phyloP scores from a whole-genome alignment of 2,113 vertebrate species.

The Pygoscelis antarcticus region DNA sequence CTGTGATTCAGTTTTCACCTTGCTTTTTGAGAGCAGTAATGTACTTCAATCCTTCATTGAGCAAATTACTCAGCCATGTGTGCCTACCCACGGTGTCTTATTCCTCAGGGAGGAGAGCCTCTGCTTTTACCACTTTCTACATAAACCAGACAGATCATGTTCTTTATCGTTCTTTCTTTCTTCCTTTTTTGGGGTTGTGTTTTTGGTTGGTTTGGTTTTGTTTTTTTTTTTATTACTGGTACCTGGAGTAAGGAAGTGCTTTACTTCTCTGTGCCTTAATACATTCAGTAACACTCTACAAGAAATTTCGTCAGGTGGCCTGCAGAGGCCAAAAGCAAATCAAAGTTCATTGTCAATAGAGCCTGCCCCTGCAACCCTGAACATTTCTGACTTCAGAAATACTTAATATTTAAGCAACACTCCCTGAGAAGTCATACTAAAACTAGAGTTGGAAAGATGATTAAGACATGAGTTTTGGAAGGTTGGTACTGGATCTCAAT shows the following conservation, averaged over 20 bases:
- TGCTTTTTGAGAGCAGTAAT: neutral
- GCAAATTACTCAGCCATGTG: neutral
- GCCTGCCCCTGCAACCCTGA: neutral
- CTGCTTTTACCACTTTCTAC: neutral
- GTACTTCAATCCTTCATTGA: neutral
- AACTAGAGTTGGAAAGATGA: neutral
- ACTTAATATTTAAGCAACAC: neutral
- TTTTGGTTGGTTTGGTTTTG: no score
- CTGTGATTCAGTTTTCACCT: neutral
- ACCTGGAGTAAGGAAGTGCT: neutral
- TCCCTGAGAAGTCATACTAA: neutral
- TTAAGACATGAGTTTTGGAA: neutral
- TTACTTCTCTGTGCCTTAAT: neutral
- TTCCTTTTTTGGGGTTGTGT: rapidly evolving
- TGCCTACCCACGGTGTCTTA: neutral
- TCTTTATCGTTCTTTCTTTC: neutral
- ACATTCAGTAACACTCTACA: neutral
- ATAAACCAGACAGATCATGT: neutral
- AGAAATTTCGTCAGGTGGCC: neutral
- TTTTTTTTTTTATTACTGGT: neutral
- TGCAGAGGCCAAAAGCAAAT: neutral
- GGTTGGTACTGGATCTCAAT: neutral
- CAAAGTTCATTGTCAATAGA: neutral
- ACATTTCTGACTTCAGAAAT: neutral
- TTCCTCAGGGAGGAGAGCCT: neutral